Percentiles rank a stretch among this genome's conserved stretches.
phyloP scores from a whole-genome alignment of 2,797 vertebrate species.

The Anas bahamensis region DNA sequence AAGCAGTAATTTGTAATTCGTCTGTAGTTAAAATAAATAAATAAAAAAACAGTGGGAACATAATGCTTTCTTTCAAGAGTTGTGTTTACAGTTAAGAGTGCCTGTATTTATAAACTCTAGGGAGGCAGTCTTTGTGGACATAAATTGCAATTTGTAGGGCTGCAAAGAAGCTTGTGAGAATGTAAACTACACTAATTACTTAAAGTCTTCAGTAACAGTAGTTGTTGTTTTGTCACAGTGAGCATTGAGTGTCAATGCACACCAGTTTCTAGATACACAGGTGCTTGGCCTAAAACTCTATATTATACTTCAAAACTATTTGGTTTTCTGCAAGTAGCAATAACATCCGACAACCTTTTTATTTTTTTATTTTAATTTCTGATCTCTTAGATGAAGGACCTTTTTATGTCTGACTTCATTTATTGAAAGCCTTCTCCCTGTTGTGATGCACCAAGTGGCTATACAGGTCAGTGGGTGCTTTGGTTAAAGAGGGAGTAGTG shows the following conservation, averaged over 20 bases:
- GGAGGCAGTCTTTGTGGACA: background rate
- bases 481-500: background rate
- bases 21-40: background rate
- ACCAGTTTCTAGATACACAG: background rate
- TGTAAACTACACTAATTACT: slow-evolving; percentile 9
- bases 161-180: background rate
- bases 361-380: background rate
- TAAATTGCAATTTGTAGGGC: background rate
- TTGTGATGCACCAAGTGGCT: background rate
- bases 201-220: background rate
- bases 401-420: background rate
- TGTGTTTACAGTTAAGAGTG: slow-evolving; percentile 1
- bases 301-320: background rate
- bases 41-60: background rate
- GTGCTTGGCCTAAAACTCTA: background rate
- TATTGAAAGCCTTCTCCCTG: background rate
- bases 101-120: background rate
- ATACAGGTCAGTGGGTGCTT: background rate
- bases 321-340: background rate
- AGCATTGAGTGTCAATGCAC: background rate
- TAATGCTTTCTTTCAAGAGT: background rate
- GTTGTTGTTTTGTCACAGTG: background rate
- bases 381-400: background rate
- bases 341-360: background rate
- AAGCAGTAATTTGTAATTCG: background rate